Evolutionary conservation across 2,888 invertebrate genomes (phyloP).

Genomic region (Phymatocera aterrima): DNA sequence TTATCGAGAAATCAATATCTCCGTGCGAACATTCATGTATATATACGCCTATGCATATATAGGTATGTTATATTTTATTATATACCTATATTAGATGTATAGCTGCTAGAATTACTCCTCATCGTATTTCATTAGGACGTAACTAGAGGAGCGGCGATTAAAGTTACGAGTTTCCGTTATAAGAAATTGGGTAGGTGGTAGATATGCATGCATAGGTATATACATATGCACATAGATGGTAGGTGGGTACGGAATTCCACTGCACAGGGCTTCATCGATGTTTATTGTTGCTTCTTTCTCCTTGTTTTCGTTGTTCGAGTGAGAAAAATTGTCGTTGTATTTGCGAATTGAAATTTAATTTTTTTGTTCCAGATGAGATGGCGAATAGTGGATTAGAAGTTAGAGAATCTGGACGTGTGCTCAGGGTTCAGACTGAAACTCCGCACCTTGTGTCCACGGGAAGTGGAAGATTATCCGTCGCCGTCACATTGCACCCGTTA

Average conservation of each 20-base stretch:
- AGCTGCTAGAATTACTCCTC: conserved; percentile 39
- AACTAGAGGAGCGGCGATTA: conserved; percentile 23
- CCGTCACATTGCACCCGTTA: conserved; percentile 93
- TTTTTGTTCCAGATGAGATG: conserved; percentile 63
- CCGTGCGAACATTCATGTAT: conserved; percentile 42
- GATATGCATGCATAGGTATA: no score
- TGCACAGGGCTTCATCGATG: neutral
- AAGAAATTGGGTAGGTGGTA: neutral
- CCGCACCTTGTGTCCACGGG: conserved; percentile 95
- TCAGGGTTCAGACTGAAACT: conserved; percentile 85
- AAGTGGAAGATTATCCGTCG: conserved; percentile 91
- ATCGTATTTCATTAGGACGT: conserved; percentile 33
- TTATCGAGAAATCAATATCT: conserved; percentile 44
- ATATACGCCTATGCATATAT: neutral
- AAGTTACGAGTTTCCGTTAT: conserved; percentile 18
- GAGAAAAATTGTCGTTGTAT: no score
- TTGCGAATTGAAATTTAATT: no score
- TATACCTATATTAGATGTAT: no score
- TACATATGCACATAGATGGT: no score
- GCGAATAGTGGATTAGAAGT: conserved; percentile 70
- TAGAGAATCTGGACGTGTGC: conserved; percentile 77
- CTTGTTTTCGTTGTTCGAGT: no score
- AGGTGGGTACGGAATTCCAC: no score
- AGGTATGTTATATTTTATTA: no score
- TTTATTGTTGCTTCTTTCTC: conserved; percentile 50